These are phyloP conservation scores for Tenebrio molitor DNA, from an alignment of 1,140 invertebrate genomes.

Conservation along the genomic window DNA sequence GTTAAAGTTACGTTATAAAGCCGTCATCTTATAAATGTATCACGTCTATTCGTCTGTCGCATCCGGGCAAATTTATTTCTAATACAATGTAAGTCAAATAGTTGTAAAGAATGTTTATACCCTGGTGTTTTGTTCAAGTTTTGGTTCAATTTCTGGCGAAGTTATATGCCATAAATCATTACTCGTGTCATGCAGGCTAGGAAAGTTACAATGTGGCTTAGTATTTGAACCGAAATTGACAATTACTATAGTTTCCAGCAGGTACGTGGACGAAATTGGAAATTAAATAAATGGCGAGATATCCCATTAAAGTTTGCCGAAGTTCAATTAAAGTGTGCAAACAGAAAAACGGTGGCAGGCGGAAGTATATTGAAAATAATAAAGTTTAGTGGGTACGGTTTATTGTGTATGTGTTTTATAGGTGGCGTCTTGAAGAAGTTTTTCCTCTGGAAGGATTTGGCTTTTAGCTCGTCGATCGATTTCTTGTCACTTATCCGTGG, in stretches of 20 bases:
- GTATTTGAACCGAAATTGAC: conserved; percentile 19
- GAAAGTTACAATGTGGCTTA: conserved; percentile 25
- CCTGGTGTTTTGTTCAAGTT: conserved; percentile 27
- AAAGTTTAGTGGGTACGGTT: conserved; percentile 24
- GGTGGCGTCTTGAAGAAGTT: not conserved
- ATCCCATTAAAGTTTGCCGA: conserved; percentile 28
- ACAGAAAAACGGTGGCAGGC: not conserved
- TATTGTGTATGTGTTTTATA: not conserved
- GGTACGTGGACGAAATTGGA: conserved; percentile 31
- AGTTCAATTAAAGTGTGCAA: conserved; percentile 24
- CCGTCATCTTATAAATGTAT: conserved; percentile 15
- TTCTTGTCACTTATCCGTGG: conserved; percentile 25
- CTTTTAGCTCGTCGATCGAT: conserved; percentile 26
- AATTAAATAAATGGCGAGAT: conserved; percentile 25
- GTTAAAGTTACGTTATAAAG: conserved; percentile 5
- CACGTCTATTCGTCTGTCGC: conserved; percentile 8
- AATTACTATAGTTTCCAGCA: conserved; percentile 14
- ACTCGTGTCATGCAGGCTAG: conserved; percentile 20
- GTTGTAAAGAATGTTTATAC: conserved; percentile 32
- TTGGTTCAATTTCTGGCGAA: conserved; percentile 28
- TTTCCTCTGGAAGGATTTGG: conserved; percentile 14
- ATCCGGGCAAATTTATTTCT: conserved; percentile 18
- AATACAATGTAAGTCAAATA: conserved; percentile 38
- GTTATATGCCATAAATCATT: conserved; percentile 32
- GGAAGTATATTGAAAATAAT: conserved; percentile 6